Percentiles rank a stretch among this genome's conserved stretches.
Conservation (phyloP, 2,113 vertebrate genomes). For the Macrotis lagotis region DNA sequence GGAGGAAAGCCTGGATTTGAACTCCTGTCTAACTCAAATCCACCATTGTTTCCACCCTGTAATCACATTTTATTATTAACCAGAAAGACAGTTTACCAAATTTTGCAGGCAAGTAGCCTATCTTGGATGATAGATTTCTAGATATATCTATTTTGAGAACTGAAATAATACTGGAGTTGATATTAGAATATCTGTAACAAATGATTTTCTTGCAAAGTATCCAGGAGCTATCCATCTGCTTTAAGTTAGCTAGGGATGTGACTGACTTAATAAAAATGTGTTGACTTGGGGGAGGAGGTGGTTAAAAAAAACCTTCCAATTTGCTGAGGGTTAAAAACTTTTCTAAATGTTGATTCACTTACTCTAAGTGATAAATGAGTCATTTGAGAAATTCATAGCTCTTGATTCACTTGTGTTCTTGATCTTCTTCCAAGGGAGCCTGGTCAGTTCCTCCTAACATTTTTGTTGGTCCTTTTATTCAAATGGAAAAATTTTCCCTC, state of each 20-base stretch:
- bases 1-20: background rate
- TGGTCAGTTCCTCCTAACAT: background rate
- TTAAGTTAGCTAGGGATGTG: background rate
- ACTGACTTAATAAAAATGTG: background rate
- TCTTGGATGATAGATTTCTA: background rate
- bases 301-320: slow-evolving; percentile 21
- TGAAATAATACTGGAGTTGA: background rate
- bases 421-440: slow-evolving; percentile 4
- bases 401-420: background rate
- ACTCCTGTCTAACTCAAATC: background rate
- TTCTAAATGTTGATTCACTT: slow-evolving; percentile 15
- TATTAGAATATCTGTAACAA: background rate
- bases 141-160: background rate
- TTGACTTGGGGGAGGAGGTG: background rate
- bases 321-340: background rate
- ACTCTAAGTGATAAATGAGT: slow-evolving; percentile 13
- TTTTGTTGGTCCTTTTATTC: background rate
- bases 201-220: slow-evolving; percentile 33
- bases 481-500: slow-evolving; percentile 9
- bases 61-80: background rate
- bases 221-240: background rate
- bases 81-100: background rate
- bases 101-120: background rate
- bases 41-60: background rate
- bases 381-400: background rate